These are phyloP conservation scores for Sesamia nonagrioides DNA, from an alignment of 1,140 invertebrate species.

Conservation along the genomic window DNA sequence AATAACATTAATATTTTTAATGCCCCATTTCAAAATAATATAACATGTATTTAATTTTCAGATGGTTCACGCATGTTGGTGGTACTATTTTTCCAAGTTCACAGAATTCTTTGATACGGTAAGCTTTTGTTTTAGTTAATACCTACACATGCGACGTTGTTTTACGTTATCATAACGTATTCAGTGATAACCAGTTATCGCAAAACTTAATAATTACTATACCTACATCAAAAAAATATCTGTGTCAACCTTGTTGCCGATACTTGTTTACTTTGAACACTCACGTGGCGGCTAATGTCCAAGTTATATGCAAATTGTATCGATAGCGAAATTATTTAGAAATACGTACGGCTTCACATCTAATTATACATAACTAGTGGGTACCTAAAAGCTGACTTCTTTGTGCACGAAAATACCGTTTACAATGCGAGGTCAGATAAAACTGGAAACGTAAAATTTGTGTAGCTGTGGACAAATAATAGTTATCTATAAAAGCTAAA, in stretches of 20 bases:
- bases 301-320: background rate
- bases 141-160: background rate
- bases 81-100: slow-evolving; percentile 99
- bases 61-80: slow-evolving; percentile 98
- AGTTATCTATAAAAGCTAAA: no score
- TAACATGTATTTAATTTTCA: slow-evolving; percentile 83
- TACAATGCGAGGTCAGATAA: no score
- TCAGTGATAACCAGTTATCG: background rate
- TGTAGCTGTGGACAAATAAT: no score
- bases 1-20: slow-evolving; percentile 2
- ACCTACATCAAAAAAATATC: background rate
- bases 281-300: background rate
- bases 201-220: background rate
- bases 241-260: background rate
- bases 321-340: no score
- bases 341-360: no score
- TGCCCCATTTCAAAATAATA: background rate
- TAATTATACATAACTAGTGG: no score
- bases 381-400: no score
- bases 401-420: no score
- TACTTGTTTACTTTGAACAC: background rate
- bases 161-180: slow-evolving; percentile 3
- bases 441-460: no score
- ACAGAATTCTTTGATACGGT: slow-evolving; percentile 99
- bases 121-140: slow-evolving; percentile 80